Conservation (phyloP, 2,113 vertebrate genomes). For the Poeciliopsis retropinna region DNA sequence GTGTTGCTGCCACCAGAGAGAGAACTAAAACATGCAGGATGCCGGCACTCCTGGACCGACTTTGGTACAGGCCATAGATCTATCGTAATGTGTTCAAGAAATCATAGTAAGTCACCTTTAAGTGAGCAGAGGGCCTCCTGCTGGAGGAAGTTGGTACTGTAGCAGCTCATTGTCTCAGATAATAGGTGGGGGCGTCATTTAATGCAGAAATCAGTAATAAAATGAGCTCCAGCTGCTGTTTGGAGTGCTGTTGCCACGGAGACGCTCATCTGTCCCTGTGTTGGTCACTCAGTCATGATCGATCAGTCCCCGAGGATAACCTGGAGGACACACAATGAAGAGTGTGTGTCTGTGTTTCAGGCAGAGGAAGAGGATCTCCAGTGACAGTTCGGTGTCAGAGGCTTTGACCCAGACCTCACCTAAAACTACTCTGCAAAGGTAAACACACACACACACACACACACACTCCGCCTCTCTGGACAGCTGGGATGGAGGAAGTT, state of each 20-base stretch:
- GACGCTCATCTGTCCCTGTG: not conserved
- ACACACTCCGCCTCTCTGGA: not conserved
- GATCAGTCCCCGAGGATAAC: not conserved
- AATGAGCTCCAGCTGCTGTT: no score
- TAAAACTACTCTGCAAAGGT: slow-evolving; percentile 73
- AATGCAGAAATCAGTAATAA: not conserved
- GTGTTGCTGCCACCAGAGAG: no score
- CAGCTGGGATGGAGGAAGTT: not conserved
- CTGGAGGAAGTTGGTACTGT: not conserved
- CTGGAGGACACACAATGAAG: not conserved
- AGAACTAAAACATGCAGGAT: no score
- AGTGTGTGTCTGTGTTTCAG: slow-evolving; percentile 27
- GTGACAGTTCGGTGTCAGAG: slow-evolving; percentile 63
- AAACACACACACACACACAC: slow-evolving; percentile 1
- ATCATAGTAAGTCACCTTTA: no score
- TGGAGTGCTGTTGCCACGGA: slow-evolving; percentile 5
- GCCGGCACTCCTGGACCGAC: no score
- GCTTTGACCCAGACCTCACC: slow-evolving; percentile 53
- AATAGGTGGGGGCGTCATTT: not conserved
- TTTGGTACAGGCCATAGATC: no score
- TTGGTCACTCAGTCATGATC: not conserved
- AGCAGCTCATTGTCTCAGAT: not conserved
- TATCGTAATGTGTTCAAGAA: no score
- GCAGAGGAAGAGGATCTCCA: slow-evolving; percentile 69
- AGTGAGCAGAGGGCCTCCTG: no score